Base-by-base conservation (phyloP, 2,113 vertebrate genomes). In the Ageneiosus marmoratus region DNA sequence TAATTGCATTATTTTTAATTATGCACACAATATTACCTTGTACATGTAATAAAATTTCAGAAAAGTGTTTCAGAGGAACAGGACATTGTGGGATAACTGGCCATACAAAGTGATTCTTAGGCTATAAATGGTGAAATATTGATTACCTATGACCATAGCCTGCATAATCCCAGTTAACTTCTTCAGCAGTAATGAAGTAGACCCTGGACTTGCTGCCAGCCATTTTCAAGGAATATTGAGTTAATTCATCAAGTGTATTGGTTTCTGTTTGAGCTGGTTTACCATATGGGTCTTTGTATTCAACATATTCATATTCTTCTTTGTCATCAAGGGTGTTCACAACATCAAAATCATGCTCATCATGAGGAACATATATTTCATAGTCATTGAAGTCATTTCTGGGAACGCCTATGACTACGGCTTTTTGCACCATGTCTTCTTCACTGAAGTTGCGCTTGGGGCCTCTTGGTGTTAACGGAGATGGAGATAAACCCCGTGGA, bases 131-230 rank as follows among this genome's bases (percentile, higher is more conserved):
- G 10, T 75, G 20, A 75, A 53, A 32, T 32, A 75, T 53, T 34
- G 29, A 77, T 50, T 92, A 95, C 94, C 85, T 92, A 6, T 89
- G 90, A 63, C 93, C 93, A 7, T 93, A 93, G 86, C 95, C 94
- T 41, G 86, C 87, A 32, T 98, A 99, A 93, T 96, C 95, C 98
- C 98, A 99, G 82, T 91, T 90, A 78, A 97, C 90, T 84, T 98
- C 97, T 87, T 96, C 91, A 69, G 96, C 96, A 79, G 97, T 94
- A 44, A 99, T 97, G 70, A 94, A 98, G 78, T 98, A 99, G 8
- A 86, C 91, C 81, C 90, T 96, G 60, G 89, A 89, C 0, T 96
- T 95, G 9, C 93, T 92, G 4, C 88, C 93, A 48, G 86, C 80
- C 80, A 91, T 91, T 50, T 95, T 94, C 55, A 97, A 86, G 79